These are phyloP conservation scores for Drosophila bocki DNA, from an alignment of 1,140 invertebrate species.

Conservation along the genomic window DNA sequence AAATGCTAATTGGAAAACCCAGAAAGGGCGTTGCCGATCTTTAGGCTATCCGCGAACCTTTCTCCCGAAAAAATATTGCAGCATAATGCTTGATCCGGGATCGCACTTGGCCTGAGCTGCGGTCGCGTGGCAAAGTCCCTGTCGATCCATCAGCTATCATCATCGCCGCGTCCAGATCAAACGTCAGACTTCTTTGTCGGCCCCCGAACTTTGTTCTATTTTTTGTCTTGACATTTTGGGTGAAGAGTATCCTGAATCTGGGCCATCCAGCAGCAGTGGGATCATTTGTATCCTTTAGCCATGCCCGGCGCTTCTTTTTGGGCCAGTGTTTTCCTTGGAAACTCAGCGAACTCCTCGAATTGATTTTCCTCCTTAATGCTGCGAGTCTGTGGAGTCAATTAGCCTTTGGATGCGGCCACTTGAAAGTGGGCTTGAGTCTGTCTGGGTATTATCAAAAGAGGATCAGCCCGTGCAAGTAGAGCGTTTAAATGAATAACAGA, in stretches of 20 bases:
- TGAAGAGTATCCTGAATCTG: slow-evolving; percentile 47
- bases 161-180: slow-evolving; percentile 67
- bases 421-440: slow-evolving; percentile 59
- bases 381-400: slow-evolving; percentile 60
- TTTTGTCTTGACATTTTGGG: slow-evolving; percentile 56
- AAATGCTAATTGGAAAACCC: slow-evolving; percentile 74
- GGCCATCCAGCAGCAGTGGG: slow-evolving; percentile 25
- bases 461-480: not conserved
- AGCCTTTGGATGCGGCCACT: slow-evolving; percentile 78
- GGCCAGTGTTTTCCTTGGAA: slow-evolving; percentile 67
- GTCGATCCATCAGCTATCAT: slow-evolving; percentile 63
- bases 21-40: slow-evolving; percentile 62
- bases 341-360: slow-evolving; percentile 69
- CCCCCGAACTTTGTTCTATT: slow-evolving; percentile 36
- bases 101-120: slow-evolving; percentile 39
- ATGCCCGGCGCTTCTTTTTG: slow-evolving; percentile 60
- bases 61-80: slow-evolving; percentile 65
- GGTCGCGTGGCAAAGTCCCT: slow-evolving; percentile 65
- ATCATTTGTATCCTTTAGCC: slow-evolving; percentile 80
- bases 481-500: not conserved
- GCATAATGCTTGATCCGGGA: slow-evolving; percentile 54
- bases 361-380: slow-evolving; percentile 57
- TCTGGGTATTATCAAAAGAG: not conserved
- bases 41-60: slow-evolving; percentile 62
- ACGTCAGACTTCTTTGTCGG: slow-evolving; percentile 72